Base-by-base conservation (phyloP, 2,113 vertebrate genomes). In the Leptobrachium leishanense region DNA sequence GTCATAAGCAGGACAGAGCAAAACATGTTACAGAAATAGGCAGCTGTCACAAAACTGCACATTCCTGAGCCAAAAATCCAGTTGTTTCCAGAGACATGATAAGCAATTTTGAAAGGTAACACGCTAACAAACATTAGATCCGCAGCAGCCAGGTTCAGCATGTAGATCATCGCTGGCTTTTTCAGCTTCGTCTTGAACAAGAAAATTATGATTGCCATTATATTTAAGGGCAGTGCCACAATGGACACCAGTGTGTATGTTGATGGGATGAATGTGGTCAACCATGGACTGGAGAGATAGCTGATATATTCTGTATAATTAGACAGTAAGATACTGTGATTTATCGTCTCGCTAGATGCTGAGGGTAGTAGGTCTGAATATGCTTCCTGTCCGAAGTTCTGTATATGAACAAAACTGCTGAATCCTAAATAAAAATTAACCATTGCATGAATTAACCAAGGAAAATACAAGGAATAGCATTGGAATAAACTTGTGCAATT, bases 11-110 rank as follows among this genome's bases (percentile, higher is more conserved):
- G 90, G 77, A 98, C 75, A 0, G 97, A 99, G 81, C 96, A 96
- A 67, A 98, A 98, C 96, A 99, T 98, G 90, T 98, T 98, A 82
- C 93, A 93, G 81, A 97, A 97, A 85, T 97, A 98, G 0, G 95
- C 92, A 0, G 95, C 94, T 0, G 96, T 98, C 82, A 95, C 84
- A 0, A 95, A 79, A 46, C 91, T 87, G 82, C 97, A 99, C 93
- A 95, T 86, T 0, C 84, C 83, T 1, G 94, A 81, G n/a, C 97
- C 96, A 42, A 95, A 96, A 7, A 66, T 69, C 97, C 97, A 99
- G 77, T 98, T 42, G 5, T 94, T 97, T 76, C 96, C 95, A 0
- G 91, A 90, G 74, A 94, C 97, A 87, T 96, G 94, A 79, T 99
- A 98, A 74, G 87, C 86, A n/a, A 98, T 95, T 87, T 94, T 95